These are phyloP conservation scores for Eucidaris tribuloides DNA, from an alignment of 35 echinoderm and acorn worm genomes.

Conservation along the genomic window DNA sequence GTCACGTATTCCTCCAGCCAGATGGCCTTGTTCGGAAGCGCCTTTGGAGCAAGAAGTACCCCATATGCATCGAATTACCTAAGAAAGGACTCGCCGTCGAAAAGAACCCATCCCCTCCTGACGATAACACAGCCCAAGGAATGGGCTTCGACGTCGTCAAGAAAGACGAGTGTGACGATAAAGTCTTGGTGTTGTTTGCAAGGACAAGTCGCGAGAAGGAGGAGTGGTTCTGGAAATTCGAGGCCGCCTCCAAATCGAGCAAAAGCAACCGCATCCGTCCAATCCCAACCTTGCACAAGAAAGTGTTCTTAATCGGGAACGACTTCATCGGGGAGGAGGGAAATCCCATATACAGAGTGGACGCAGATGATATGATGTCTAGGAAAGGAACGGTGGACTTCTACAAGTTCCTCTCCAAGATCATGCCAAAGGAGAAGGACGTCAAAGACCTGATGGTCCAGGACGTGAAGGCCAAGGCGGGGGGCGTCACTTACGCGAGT, in stretches of 20 bases:
- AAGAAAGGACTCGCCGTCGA: slow-evolving; percentile 50
- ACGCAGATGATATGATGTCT: slow-evolving; percentile 54
- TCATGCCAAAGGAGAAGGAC: slow-evolving; percentile 90
- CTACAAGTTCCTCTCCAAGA: slow-evolving; percentile 87
- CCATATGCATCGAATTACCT: slow-evolving; percentile 81
- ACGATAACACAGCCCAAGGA: slow-evolving; percentile 13
- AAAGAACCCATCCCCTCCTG: slow-evolving; percentile 39
- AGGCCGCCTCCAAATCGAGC: slow-evolving; percentile 63
- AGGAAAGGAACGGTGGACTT: slow-evolving; percentile 78
- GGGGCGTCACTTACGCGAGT: slow-evolving; percentile 86
- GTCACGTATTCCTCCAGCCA: slow-evolving; percentile 71
- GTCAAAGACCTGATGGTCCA: slow-evolving; percentile 47
- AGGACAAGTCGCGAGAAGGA: slow-evolving; percentile 92
- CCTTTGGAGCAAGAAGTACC: slow-evolving; percentile 98
- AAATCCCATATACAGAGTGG: slow-evolving; percentile 17
- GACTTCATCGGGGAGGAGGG: slow-evolving; percentile 64
- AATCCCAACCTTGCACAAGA: slow-evolving; percentile 75
- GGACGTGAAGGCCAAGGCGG: slow-evolving; percentile 69
- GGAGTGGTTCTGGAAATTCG: slow-evolving; percentile 98
- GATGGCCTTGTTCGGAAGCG: slow-evolving; percentile 79
- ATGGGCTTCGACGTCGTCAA: slow-evolving; percentile 81
- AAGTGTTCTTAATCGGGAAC: slow-evolving; percentile 69
- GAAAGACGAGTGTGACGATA: slow-evolving; percentile 79
- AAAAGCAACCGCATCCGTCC: slow-evolving; percentile 57
- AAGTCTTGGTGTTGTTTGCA: slow-evolving; percentile 64